These are phyloP conservation scores for Eilema griseolum DNA, from an alignment of 2,888 invertebrate species.

Conservation along the genomic window DNA sequence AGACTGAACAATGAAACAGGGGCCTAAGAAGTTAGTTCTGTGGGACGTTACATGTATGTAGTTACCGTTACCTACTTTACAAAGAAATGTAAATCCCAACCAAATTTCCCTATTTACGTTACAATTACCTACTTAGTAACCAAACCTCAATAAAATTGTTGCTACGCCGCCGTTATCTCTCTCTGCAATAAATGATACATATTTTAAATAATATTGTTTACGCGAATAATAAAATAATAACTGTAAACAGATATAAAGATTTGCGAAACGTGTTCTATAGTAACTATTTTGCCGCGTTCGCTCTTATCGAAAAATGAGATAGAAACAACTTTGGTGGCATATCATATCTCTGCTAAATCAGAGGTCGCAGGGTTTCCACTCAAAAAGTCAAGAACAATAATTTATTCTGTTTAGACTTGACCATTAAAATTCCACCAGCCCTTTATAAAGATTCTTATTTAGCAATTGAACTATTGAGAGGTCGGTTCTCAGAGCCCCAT, in stretches of 20 bases:
- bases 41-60: too few relatives aligned
- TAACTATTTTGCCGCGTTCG: neutral
- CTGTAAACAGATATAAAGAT: neutral
- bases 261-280: too few relatives aligned
- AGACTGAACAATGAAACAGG: too few relatives aligned
- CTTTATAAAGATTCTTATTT: too few relatives aligned
- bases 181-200: neutral
- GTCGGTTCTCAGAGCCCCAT: too few relatives aligned
- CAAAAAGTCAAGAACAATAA: too few relatives aligned
- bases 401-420: too few relatives aligned
- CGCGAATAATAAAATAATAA: neutral
- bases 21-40: too few relatives aligned
- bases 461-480: too few relatives aligned
- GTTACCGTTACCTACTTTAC: neutral
- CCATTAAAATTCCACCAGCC: too few relatives aligned
- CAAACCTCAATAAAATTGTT: neutral
- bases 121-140: neutral
- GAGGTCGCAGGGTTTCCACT: neutral
- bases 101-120: neutral
- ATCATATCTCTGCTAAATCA: neutral
- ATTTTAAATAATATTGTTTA: neutral
- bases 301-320: neutral
- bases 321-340: neutral
- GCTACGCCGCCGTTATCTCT: neutral
- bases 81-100: neutral